Base-by-base conservation (phyloP, 2,797 vertebrate genomes). In the Chromis chromis region DNA sequence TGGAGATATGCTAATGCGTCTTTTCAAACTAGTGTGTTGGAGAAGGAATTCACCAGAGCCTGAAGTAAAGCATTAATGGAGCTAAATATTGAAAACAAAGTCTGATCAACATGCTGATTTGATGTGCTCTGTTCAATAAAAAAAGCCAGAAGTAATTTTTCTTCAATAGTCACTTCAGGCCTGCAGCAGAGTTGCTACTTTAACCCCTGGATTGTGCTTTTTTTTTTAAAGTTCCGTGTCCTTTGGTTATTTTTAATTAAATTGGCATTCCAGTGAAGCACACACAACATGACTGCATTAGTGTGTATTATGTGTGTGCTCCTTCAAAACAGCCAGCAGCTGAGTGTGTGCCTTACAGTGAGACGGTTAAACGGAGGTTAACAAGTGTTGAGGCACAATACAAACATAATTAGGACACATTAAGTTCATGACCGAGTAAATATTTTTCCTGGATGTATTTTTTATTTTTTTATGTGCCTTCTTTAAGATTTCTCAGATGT, bases 391-490 rank as follows among this genome's bases (percentile, higher is more conserved):
- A 75, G 53, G 68, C 82, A 62, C 39, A 77, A 84, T 46, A 58
- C 76, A 84, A 75, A 84, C 78, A 83, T 70, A 81, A 90, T 90
- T 81, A 85, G 80, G 81, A 84, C 77, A 53, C 67, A 65, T 87
- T 83, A 75, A 79, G 54, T 82, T 87, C 69, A 84, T 42, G 49
- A 83, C 58, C 12, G 28, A 65, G 44, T 78, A 58, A 61, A 76
- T 76, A 50, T 77, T 65, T 78, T 65, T 56, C 31, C 36, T 64
- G 17, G 40, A 36, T 36, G 33, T 36, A 3, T 36, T 11, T 11
- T 36, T 36, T 11, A 10, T 36, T 36, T 8, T 33, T 40, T 65
- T 61, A 8, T 36, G 59, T 10, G 31, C 6, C 13, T 13, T 39
- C n/a, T 10, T 21, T 4, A 17, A 17, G 11, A 40, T 58, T 71